Evolutionary conservation across 2,113 vertebrate genomes (phyloP).

Genomic region (Leptocoma aspasia): DNA sequence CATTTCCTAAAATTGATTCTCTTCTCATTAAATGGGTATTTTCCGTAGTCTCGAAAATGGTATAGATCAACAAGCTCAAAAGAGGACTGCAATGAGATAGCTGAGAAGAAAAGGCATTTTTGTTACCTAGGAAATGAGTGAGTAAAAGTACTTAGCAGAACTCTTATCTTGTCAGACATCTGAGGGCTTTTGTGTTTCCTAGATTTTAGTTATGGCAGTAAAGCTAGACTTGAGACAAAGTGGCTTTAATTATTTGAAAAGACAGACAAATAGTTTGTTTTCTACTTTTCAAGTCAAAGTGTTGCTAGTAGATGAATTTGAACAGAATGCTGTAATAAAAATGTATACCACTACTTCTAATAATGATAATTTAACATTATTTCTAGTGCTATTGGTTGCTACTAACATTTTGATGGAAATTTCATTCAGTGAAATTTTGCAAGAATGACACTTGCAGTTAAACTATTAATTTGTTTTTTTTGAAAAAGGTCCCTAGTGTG

Average conservation of each 20-base stretch:
- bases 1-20: background rate
- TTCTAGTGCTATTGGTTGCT: background rate
- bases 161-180: background rate
- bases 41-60: background rate
- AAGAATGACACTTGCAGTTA: background rate
- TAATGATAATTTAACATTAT: background rate
- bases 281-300: background rate
- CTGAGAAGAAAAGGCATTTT: background rate
- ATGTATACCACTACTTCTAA: background rate
- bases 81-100: background rate
- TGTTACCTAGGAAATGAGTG: conserved; percentile 19
- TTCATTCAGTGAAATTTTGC: background rate
- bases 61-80: background rate
- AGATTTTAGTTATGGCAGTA: background rate
- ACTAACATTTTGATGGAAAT: background rate
- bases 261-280: background rate
- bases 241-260: background rate
- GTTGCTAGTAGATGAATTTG: background rate
- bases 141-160: background rate
- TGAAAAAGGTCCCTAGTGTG: background rate
- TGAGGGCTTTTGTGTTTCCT: background rate
- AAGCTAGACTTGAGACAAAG: background rate
- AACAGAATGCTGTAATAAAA: background rate
- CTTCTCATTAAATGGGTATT: background rate
- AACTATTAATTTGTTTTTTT: background rate